Base-by-base conservation (phyloP, 2,797 vertebrate species). In the Danio aesculapii region DNA sequence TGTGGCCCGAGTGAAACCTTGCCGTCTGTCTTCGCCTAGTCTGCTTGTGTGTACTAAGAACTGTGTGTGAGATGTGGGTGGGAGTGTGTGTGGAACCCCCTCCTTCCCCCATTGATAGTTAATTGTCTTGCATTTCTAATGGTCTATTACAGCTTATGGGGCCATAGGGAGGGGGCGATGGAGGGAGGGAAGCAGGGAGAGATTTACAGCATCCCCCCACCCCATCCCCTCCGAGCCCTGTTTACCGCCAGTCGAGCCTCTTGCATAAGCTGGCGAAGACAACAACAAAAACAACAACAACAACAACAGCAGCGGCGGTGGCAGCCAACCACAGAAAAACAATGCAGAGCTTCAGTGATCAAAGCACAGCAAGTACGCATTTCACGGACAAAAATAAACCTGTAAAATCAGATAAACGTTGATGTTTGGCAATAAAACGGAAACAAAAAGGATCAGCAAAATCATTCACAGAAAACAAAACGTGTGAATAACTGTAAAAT, bases 71-170 rank as follows among this genome's bases (percentile, higher is more conserved):
- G 75, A 67, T 67, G 61, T 57, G n/a, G 53, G 52, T 69, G 73
- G 77, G 73, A 10, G 83, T 57, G 64, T 58, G 81, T 67, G 49
- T 47, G 46, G 19, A 50, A 11, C 44, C 52, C 61, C 82, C 39
- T 79, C 79, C 77, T 43, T 81, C 77, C 63, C 17, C 86, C 78
- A 62, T 77, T 85, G 88, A 92, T 88, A 90, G 91, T 92, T 94
- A 93, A 93, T 92, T 93, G 90, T 93, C 90, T 91, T 88, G 92
- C 89, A 91, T 92, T 90, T 89, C 88, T 91, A 91, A 93, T 92
- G 91, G 90, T 91, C 89, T 92, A 91, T 91, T 92, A 89, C 89
- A 89, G 91, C 90, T 92, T 90, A 91, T 88, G 89, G 90, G 90
- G 86, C 89, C 89, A 86, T 79, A 49, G 77, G 71, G 82, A 79